Evolutionary conservation across 2,888 invertebrate species (phyloP).

Genomic region (Lottia gigantea): DNA sequence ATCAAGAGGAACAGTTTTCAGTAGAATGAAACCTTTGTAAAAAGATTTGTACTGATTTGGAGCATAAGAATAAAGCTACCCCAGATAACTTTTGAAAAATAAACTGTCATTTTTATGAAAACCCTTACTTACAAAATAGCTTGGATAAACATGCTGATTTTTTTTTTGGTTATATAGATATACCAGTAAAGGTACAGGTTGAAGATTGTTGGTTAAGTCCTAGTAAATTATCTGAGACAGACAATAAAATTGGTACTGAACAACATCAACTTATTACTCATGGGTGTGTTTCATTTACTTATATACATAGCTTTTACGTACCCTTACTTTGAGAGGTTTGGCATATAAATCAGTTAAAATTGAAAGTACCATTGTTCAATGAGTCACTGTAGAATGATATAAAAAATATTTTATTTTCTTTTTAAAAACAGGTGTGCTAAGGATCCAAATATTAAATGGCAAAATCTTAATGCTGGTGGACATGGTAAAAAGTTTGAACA

Average conservation of each 20-base stretch:
- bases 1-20: too few species aligned
- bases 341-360: too few species aligned
- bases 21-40: too few species aligned
- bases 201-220: conserved; percentile 32
- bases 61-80: too few species aligned
- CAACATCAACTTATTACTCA: conserved; percentile 23
- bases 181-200: conserved; percentile 23
- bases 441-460: conserved; percentile 46
- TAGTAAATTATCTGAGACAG: neutral
- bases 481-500: conserved; percentile 13
- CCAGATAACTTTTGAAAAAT: too few species aligned
- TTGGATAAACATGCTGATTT: too few species aligned
- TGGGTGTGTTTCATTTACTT: conserved; percentile 20
- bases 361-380: too few species aligned
- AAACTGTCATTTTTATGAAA: too few species aligned
- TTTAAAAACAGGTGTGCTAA: conserved; percentile 48
- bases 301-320: too few species aligned
- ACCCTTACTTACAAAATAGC: too few species aligned
- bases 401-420: neutral
- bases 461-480: conserved; percentile 27
- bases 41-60: too few species aligned
- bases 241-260: conserved; percentile 12
- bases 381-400: neutral
- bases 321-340: too few species aligned
- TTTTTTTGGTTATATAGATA: conserved; percentile 19